Conservation (phyloP, 2,797 vertebrate genomes). For the Eupleurogrammus muticus region DNA sequence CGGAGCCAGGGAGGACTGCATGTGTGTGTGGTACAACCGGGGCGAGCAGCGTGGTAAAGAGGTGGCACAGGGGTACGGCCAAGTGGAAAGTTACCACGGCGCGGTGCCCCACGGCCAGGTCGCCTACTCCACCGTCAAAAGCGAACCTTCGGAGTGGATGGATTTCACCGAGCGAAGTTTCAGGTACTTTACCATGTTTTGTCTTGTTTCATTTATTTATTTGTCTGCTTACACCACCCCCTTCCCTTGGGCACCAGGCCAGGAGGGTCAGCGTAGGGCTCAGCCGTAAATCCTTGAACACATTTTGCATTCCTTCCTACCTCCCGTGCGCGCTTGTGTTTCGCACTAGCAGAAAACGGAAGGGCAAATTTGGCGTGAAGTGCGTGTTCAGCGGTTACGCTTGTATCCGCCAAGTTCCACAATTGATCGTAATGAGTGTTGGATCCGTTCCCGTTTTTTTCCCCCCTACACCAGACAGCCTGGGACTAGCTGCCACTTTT, state of each 20-base stretch:
- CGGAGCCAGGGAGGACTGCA: conserved; percentile 59
- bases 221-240: too few species aligned
- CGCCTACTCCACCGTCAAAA: conserved; percentile 67
- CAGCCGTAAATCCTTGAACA: neutral
- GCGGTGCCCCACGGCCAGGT: conserved; percentile 49
- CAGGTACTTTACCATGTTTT: conserved; percentile 64
- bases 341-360: conserved; percentile 23
- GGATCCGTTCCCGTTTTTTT: neutral
- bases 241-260: neutral
- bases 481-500: neutral
- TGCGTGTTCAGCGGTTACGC: neutral
- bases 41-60: conserved; percentile 46
- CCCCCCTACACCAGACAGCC: too few species aligned
- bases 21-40: conserved; percentile 61
- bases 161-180: conserved; percentile 65
- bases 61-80: conserved; percentile 58
- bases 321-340: neutral
- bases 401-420: neutral
- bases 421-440: neutral
- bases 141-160: conserved; percentile 66
- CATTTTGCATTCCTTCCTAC: neutral
- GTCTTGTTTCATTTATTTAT: neutral
- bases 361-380: conserved; percentile 8
- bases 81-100: conserved; percentile 76
- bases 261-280: too few species aligned